phyloP scores from a whole-genome alignment of 2,797 vertebrate genomes.

The Echiichthys vipera region DNA sequence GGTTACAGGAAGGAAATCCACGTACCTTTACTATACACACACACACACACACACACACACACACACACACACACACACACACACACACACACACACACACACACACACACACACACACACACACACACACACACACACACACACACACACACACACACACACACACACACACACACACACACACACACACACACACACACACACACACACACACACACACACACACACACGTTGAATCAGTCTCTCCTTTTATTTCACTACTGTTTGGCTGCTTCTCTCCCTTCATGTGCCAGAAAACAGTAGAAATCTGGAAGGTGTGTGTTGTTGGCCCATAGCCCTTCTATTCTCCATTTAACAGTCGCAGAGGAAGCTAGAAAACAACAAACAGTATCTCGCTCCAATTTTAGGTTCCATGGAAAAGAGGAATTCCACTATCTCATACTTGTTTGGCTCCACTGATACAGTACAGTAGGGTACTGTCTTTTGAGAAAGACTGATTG shows the following conservation, averaged over 20 bases:
- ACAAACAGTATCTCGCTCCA: slow-evolving; percentile 49
- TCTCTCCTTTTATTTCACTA: slow-evolving; percentile 28
- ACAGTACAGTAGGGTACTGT: not conserved
- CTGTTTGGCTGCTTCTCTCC: slow-evolving; percentile 29
- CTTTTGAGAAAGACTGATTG: slow-evolving; percentile 12
- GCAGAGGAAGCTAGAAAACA: slow-evolving; percentile 69
- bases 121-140: not conserved
- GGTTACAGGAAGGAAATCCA: slow-evolving; percentile 3
- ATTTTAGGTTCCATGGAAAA: slow-evolving; percentile 44
- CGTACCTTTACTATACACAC: not conserved
- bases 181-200: slow-evolving; percentile 15
- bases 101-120: not conserved
- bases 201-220: not conserved
- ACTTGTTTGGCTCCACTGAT: slow-evolving; percentile 23
- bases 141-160: slow-evolving; percentile 13
- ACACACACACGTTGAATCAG: slow-evolving; percentile 24
- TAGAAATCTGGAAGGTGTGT: slow-evolving; percentile 52
- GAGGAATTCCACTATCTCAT: slow-evolving; percentile 57
- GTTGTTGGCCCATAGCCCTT: slow-evolving; percentile 33
- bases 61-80: not conserved
- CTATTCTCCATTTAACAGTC: slow-evolving; percentile 47
- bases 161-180: not conserved
- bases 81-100: not conserved
- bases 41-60: not conserved
- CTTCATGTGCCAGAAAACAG: slow-evolving; percentile 24